Evolutionary conservation across 2,113 vertebrate species (phyloP).

Genomic region (Sceloporus tristichus): DNA sequence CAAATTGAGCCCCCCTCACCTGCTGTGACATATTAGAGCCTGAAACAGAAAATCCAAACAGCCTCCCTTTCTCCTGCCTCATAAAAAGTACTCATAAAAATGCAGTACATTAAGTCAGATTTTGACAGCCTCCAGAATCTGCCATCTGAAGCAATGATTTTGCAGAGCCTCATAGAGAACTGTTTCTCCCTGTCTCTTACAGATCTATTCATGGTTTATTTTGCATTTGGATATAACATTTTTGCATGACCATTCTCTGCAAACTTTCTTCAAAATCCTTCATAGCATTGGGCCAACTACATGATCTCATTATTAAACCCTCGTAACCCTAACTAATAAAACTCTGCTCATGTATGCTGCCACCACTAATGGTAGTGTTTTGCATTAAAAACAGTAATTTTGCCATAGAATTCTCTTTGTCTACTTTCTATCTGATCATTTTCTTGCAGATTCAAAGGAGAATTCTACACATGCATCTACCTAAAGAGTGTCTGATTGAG

Average conservation of each 20-base stretch:
- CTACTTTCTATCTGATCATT: neutral
- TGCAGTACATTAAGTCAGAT: neutral
- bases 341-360: neutral
- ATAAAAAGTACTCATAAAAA: neutral
- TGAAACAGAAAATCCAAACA: neutral
- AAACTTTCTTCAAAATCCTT: neutral
- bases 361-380: neutral
- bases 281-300: neutral
- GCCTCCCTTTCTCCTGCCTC: neutral
- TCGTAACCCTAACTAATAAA: neutral
- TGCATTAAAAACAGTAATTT: neutral
- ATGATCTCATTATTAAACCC: neutral
- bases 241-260: neutral
- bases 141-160: neutral
- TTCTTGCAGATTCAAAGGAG: neutral
- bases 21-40: neutral
- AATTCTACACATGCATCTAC: neutral
- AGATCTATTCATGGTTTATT: neutral
- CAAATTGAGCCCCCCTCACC: neutral
- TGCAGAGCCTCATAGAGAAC: no score
- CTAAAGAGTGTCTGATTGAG: neutral
- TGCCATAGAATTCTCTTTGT: neutral
- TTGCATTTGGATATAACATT: neutral
- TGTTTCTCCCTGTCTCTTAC: neutral
- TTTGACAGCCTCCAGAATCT: neutral